Evolutionary conservation across 1,140 invertebrate genomes (phyloP).

Genomic region (Aphidius gifuensis): DNA sequence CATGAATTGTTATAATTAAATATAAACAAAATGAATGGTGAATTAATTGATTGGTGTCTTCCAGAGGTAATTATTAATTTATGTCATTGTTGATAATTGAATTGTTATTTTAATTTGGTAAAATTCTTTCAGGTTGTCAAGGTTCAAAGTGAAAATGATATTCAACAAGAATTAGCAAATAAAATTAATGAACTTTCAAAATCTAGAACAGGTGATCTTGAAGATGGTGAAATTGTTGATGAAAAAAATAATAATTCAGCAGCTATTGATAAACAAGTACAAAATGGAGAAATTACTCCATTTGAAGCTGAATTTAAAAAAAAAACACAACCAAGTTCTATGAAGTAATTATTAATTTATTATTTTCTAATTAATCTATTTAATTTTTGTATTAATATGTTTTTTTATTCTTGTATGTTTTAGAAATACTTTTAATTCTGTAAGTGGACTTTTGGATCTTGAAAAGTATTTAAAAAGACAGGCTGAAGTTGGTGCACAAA

Average conservation of each 20-base stretch:
- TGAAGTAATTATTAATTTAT: conserved; percentile 23
- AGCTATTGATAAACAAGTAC: conserved; percentile 5
- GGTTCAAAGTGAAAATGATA: conserved; percentile 10
- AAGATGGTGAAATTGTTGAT: not conserved
- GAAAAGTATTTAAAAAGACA: conserved; percentile 43
- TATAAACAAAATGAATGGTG: too few species aligned
- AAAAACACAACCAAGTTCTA: not conserved
- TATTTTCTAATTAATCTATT: not conserved
- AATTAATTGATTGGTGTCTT: too few species aligned
- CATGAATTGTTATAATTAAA: too few species aligned
- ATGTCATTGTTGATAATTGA: too few species aligned
- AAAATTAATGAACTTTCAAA: conserved; percentile 10
- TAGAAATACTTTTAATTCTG: conserved; percentile 28
- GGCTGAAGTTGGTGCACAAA: conserved; percentile 38
- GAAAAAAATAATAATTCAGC: not conserved
- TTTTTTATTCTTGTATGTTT: conserved; percentile 1
- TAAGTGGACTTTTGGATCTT: conserved; percentile 37
- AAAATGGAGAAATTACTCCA: conserved; percentile 16
- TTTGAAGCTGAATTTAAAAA: conserved; percentile 18
- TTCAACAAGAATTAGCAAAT: conserved; percentile 14
- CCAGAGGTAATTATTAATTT: too few species aligned
- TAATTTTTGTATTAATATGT: not conserved
- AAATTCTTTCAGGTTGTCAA: not conserved
- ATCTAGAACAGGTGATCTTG: not conserved
- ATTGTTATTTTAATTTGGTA: too few species aligned